These are phyloP conservation scores for Lutjanus erythropterus DNA, from an alignment of 2,113 vertebrate species.

Conservation along the genomic window DNA sequence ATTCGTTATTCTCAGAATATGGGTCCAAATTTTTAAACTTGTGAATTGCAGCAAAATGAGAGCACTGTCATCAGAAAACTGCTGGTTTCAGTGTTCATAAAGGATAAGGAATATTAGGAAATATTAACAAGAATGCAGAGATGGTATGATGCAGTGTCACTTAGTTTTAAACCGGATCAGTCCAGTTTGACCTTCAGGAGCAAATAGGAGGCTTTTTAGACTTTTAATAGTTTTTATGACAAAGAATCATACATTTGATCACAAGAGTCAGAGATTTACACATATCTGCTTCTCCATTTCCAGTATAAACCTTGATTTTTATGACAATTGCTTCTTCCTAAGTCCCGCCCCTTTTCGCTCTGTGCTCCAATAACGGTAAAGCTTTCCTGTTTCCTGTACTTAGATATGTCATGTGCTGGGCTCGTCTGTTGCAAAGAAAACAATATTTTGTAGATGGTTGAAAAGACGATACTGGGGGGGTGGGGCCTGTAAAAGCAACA, in stretches of 20 bases:
- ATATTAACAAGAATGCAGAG: background rate
- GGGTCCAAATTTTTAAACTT: background rate
- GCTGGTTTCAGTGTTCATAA: background rate
- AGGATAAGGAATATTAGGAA: background rate
- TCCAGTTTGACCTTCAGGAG: background rate
- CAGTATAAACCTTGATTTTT: constrained; percentile 7
- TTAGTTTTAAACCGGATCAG: constrained; percentile 1
- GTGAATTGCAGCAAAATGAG: background rate
- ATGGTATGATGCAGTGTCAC: background rate
- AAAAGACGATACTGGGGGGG: no score
- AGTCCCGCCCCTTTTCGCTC: no score
- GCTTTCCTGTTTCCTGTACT: no score
- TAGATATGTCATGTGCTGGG: no score
- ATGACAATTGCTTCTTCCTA: no score
- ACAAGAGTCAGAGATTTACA: background rate
- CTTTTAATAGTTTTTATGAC: constrained; percentile 20
- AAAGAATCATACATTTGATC: background rate
- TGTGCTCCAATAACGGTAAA: no score
- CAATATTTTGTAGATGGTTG: no score
- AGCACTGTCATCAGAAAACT: background rate
- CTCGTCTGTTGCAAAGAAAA: no score
- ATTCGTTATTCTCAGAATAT: constrained; percentile 1
- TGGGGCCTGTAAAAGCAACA: no score
- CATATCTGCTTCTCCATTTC: constrained; percentile 26
- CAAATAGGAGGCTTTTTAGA: constrained; percentile 7